These are phyloP conservation scores for Netelia fuscicornis DNA, from an alignment of 2,888 invertebrate species.

Conservation along the genomic window DNA sequence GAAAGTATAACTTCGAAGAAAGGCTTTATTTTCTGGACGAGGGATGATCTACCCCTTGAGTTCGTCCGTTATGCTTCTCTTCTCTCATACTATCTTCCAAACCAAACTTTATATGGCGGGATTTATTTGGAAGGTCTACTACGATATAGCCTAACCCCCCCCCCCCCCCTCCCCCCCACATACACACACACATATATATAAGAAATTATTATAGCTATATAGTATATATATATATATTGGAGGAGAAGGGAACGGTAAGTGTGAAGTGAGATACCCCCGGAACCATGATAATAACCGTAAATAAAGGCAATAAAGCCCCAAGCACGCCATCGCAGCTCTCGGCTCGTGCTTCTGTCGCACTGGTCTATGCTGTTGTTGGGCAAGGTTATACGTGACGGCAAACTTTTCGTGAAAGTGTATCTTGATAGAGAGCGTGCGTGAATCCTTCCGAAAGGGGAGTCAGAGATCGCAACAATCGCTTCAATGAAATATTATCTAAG, in stretches of 20 bases:
- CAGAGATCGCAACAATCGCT: neutral
- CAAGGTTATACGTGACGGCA: slow-evolving; percentile 38
- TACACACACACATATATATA: too few relatives aligned
- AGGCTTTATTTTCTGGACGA: slow-evolving; percentile 39
- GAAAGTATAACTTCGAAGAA: slow-evolving; percentile 22
- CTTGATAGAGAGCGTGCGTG: slow-evolving; percentile 57
- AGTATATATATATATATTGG: slow-evolving; percentile 20
- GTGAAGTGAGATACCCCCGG: slow-evolving; percentile 65
- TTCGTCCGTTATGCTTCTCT: slow-evolving; percentile 32
- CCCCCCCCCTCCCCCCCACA: too few relatives aligned
- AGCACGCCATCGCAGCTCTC: slow-evolving; percentile 50
- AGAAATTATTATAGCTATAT: too few relatives aligned
- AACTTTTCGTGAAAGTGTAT: slow-evolving; percentile 58
- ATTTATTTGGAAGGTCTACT: slow-evolving; percentile 42
- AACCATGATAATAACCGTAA: slow-evolving; percentile 79
- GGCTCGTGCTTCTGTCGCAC: slow-evolving; percentile 28
- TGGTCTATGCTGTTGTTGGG: slow-evolving; percentile 11
- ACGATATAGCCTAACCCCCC: slow-evolving; percentile 22
- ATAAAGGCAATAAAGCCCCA: slow-evolving; percentile 76
- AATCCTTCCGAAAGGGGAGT: slow-evolving; percentile 29
- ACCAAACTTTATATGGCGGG: slow-evolving; percentile 38
- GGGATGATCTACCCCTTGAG: slow-evolving; percentile 33
- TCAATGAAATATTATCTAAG: slow-evolving; percentile 34
- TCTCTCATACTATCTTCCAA: slow-evolving; percentile 16
- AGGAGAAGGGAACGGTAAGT: slow-evolving; percentile 51